Evolutionary conservation across 1,140 invertebrate genomes (phyloP).

Genomic region (Pseudomyrmex dendroicus): DNA sequence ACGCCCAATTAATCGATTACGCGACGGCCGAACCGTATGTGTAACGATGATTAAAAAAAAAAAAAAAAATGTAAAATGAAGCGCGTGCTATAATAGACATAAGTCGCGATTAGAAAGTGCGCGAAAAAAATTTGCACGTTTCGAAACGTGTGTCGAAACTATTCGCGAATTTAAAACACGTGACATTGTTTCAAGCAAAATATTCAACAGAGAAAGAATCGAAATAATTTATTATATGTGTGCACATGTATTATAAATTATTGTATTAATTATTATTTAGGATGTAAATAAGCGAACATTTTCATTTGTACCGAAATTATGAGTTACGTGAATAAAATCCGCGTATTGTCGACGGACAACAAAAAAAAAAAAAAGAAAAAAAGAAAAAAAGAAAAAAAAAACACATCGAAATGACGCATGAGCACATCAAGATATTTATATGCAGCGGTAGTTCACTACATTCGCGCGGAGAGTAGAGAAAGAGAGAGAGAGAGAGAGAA

Average conservation of each 20-base stretch:
- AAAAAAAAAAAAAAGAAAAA: neutral
- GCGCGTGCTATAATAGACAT: conserved; percentile 1
- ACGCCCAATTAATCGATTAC: conserved; percentile 65
- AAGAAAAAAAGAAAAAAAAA: neutral
- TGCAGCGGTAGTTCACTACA: neutral
- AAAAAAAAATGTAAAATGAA: neutral
- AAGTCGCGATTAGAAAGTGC: neutral
- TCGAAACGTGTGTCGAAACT: no score
- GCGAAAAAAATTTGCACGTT: neutral
- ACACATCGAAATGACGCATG: neutral
- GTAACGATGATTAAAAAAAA: conserved; percentile 23
- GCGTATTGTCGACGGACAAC: no score
- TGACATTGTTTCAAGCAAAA: neutral
- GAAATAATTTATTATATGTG: no score
- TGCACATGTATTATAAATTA: no score
- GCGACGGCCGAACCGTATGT: conserved; percentile 15
- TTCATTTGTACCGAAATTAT: no score
- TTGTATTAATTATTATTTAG: no score
- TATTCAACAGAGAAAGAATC: neutral
- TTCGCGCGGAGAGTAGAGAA: neutral
- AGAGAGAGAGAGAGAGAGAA: neutral
- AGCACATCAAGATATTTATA: conserved; percentile 14
- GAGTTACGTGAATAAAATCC: no score
- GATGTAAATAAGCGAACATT: no score
- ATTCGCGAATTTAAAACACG: neutral